These are phyloP conservation scores for Anguilla anguilla DNA, from an alignment of 2,797 vertebrate genomes.

Conservation along the genomic window DNA sequence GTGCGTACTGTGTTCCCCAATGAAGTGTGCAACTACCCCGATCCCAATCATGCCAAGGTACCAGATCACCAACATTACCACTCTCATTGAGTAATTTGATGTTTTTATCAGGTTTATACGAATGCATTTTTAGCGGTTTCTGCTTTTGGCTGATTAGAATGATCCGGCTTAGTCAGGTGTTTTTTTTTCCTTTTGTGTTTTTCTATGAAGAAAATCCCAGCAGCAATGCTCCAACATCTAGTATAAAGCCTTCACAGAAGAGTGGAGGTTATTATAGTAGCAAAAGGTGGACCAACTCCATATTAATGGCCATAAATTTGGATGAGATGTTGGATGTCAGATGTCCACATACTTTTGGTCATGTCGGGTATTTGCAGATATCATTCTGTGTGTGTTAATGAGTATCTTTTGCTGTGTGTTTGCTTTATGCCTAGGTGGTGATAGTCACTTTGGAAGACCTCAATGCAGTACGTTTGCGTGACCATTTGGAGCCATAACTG, in stretches of 20 bases:
- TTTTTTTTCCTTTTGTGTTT: background rate
- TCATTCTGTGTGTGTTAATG: background rate
- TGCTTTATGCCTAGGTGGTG: conserved; percentile 44
- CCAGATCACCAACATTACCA: background rate
- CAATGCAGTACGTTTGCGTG: background rate
- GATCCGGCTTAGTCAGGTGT: background rate
- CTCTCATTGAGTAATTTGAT: background rate
- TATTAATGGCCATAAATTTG: too few relatives aligned
- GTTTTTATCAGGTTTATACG: background rate
- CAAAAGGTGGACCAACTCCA: too few relatives aligned
- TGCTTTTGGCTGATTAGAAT: background rate
- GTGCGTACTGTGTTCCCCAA: conserved; percentile 64
- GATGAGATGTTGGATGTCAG: too few relatives aligned
- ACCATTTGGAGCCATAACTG: background rate
- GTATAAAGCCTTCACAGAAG: background rate
- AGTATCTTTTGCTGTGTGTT: background rate
- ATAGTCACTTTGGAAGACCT: conserved; percentile 49
- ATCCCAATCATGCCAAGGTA: conserved; percentile 69
- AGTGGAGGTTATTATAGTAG: background rate
- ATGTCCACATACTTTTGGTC: background rate
- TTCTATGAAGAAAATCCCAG: too few relatives aligned
- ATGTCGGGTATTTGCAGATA: background rate
- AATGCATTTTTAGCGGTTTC: background rate
- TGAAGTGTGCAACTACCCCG: conserved; percentile 60
- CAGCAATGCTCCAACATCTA: too few relatives aligned